Base-by-base conservation (phyloP, 53 echinoderm and acorn worm species). In the Holothuria leucospilota region DNA sequence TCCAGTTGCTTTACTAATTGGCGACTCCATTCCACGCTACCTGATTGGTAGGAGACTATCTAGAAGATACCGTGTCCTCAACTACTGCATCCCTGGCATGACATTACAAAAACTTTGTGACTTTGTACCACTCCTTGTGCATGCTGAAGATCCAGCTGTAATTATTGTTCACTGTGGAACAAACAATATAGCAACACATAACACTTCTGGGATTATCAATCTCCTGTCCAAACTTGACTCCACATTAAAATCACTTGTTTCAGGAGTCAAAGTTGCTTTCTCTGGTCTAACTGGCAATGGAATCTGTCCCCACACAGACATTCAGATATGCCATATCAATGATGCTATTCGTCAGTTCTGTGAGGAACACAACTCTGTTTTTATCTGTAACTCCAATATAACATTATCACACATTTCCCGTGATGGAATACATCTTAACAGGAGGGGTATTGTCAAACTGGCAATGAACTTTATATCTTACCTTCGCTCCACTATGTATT, bases 201-300 rank as follows among this genome's bases (percentile, higher is more conserved):
- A 59, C 78, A 78, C 78, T 25, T 6, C n/a, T 23, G 28, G 56
- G 59, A 78, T 78, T 9, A 78, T 78, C 29, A 24, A 56, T 53
- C 59, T 78, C 16, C 23, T 58, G 15, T 58, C 26, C 5, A 9
- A 24, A 58, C 78, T 78, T 59, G 58, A 59, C 59, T 56, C 28
- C 6, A 58, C 58, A 52, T 13, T 78, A 5, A 78, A 58, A 16
- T 78, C 59, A 13, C 78, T 28, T 58, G 58, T 78, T 26, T 26
- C 59, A 6, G 78, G 78, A 78, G 78, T 78, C 27, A 20, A 58
- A 58, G 59, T 78, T 40, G 78, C 59, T 58, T 29, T 75, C 29
- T 78, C 59, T 78, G 78, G 78, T 28, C 56, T 78, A 8, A 78
- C 78, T 10, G 78, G 59, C 9, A n/a, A 59, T 46, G 49, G 56